Conservation (phyloP, 2,797 vertebrate species). For the Galagoides demidoff region DNA sequence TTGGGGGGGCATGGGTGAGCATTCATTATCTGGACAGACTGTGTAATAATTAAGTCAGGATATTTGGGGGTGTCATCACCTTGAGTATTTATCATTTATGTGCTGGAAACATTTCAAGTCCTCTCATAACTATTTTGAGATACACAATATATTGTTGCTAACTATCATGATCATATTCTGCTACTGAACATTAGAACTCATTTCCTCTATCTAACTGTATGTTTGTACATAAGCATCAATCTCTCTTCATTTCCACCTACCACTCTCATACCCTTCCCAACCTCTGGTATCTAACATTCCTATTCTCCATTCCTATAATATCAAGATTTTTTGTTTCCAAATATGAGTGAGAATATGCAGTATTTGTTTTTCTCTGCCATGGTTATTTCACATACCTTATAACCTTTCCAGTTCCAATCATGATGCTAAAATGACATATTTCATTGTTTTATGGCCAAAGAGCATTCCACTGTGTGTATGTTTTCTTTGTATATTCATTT, state of each 20-base stretch:
- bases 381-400: background rate
- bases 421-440: background rate
- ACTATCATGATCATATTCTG: background rate
- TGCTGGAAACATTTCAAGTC: background rate
- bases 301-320: background rate
- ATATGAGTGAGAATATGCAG: background rate
- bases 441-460: background rate
- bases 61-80: background rate
- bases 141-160: background rate
- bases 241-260: background rate
- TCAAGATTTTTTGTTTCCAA: background rate
- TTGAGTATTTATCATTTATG: background rate
- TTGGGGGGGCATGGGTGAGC: background rate
- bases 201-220: background rate
- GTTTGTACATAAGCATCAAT: background rate
- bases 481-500: background rate
- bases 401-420: background rate
- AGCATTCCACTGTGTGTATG: background rate
- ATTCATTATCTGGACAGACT: background rate
- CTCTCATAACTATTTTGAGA: background rate
- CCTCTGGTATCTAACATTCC: background rate
- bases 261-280: background rate
- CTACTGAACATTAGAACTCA: background rate
- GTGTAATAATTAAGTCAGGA: background rate
- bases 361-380: background rate